A percentile compares a stretch with the other conserved stretches of the same genome.
Conservation (phyloP, 2,888 invertebrate species). For the Lithophane leautieri region DNA sequence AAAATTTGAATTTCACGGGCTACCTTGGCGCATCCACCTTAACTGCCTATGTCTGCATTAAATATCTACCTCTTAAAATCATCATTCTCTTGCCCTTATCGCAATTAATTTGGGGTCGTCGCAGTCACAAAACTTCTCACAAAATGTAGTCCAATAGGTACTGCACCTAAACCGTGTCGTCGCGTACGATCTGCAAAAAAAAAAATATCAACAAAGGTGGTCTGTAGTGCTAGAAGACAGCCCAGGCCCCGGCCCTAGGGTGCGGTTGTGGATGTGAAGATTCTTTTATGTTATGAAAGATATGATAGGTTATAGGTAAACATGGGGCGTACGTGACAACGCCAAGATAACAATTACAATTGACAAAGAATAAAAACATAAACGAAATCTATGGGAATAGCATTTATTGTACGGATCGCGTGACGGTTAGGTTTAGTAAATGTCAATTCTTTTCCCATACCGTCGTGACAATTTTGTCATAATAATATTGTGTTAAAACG, state of each 20-base stretch:
- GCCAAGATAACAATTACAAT: conserved; percentile 12
- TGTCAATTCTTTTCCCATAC: conserved; percentile 20
- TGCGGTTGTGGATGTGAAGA: not conserved
- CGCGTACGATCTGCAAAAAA: not conserved
- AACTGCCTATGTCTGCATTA: not conserved
- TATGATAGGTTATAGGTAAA: not conserved
- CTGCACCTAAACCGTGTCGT: no score
- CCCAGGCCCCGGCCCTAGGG: not conserved
- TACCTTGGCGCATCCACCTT: no score
- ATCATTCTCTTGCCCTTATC: not conserved
- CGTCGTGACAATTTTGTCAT: not conserved
- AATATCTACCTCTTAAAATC: not conserved
- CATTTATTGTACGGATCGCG: conserved; percentile 36
- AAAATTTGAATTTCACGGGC: no score
- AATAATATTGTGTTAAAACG: conserved; percentile 2
- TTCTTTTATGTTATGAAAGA: not conserved
- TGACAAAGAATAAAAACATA: conserved; percentile 15
- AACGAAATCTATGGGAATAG: conserved; percentile 30
- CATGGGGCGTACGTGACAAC: not conserved
- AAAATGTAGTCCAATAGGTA: no score
- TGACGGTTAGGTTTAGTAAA: conserved; percentile 6
- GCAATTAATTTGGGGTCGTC: no score
- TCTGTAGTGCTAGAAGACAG: not conserved
- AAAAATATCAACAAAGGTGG: not conserved
- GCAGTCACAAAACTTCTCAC: no score